Conservation (phyloP, 2,888 invertebrate species). For the Zonitis immaculata region DNA sequence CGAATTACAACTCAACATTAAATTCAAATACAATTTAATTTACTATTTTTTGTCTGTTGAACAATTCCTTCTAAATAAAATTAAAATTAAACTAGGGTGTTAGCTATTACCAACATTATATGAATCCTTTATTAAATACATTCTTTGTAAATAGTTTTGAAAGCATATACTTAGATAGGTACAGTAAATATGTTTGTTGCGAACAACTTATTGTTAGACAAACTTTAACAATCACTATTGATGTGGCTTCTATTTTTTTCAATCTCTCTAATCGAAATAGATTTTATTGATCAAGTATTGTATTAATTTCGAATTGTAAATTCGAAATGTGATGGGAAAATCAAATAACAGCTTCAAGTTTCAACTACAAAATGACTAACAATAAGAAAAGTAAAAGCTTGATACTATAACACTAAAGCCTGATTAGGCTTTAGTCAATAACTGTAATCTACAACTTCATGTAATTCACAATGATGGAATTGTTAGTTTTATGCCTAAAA, state of each 20-base stretch:
- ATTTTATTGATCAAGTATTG: neutral
- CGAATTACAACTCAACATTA: slow-evolving; percentile 23
- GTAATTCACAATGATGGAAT: slow-evolving; percentile 34
- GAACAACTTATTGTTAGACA: neutral
- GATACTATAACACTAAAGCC: slow-evolving; percentile 24
- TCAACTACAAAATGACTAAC: slow-evolving; percentile 21
- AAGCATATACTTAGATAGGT: too few relatives aligned
- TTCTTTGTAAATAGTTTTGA: neutral
- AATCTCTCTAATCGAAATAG: neutral
- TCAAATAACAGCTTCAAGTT: slow-evolving; percentile 15
- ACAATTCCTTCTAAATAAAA: neutral
- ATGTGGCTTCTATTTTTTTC: neutral
- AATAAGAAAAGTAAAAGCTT: slow-evolving; percentile 23
- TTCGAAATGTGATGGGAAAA: slow-evolving; percentile 3
- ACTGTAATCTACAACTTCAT: slow-evolving; percentile 29
- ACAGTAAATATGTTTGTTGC: slow-evolving; percentile 1
- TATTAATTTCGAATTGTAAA: neutral
- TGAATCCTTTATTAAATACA: slow-evolving; percentile 4
- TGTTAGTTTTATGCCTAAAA: slow-evolving; percentile 36
- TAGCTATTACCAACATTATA: slow-evolving; percentile 9
- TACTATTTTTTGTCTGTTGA: neutral
- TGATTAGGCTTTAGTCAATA: slow-evolving; percentile 30
- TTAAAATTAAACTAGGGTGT: slow-evolving; percentile 8
- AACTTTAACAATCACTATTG: neutral
- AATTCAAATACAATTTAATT: slow-evolving; percentile 11